Evolutionary conservation across 2,113 vertebrate genomes (phyloP), one percentile per base, ranked within the genome.

Genomic region (Cynoglossus semilaevis): DNA sequence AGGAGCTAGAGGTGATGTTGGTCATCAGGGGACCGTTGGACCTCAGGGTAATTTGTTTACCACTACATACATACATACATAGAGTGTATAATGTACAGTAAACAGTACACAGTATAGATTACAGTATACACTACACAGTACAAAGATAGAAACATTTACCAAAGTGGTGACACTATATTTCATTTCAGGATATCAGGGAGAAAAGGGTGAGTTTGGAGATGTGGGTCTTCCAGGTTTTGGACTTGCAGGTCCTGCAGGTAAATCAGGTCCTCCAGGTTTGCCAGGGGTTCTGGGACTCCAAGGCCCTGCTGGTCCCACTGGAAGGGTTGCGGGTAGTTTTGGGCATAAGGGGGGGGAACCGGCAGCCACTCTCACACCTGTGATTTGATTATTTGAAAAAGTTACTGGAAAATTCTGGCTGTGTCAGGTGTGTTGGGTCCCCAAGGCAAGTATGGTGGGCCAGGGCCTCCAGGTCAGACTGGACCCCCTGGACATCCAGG

Each of bases 291-390:
- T 12, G 0, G 90, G 91, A 7, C 45, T 8, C 11, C 58, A 67
- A n/a, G 91, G 91, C 1, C 12, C 52, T 2, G 0, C 40, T 15
- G 91, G 90, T 11, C 12, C 36, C 34, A 8, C 0, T n/a, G 90
- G 90, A n/a, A 60, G 89, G 16, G 9, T 46, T 3, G 46, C 45
- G 0, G 89, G 87, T 5, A 0, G 1, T 1, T 0, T 8, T 1
- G 88, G 88, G 3, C 17, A 15, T 3, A 88, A 81, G 76, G 90
- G 90, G 91, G 12, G 76, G 64, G 4, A 9, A 10, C 19, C 7
- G 9, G 5, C 29, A 8, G 1, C 14, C 8, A 15, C 14, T 10
- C 17, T 12, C 36, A 52, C 9, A 34, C 7, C 17, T 18, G 16
- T 46, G 15, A 14, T 58, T 37, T 9, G n/a, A 45, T 55, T 38